These are phyloP conservation scores for Potamarius usumacintae DNA, from an alignment of 2,113 vertebrate genomes.

Conservation along the genomic window DNA sequence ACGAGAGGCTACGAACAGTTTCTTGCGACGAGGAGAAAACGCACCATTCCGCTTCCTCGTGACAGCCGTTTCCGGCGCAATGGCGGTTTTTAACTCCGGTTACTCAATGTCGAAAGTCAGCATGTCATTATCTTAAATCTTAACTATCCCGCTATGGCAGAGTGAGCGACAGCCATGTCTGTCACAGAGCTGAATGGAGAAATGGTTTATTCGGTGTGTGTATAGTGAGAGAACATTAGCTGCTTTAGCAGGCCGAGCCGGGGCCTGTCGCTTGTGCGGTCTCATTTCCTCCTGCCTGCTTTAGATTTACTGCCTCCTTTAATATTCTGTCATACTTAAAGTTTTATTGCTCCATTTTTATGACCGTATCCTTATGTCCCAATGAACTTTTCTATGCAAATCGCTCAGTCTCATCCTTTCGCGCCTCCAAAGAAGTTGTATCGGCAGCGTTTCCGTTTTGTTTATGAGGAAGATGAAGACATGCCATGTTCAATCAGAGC, in stretches of 20 bases:
- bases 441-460: conserved; percentile 10
- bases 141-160: conserved; percentile 67
- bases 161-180: conserved; percentile 70
- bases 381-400: conserved; percentile 82
- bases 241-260: conserved; percentile 62
- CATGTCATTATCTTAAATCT: conserved; percentile 77
- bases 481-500: conserved; percentile 16
- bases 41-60: conserved; percentile 75
- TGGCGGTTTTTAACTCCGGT: conserved; percentile 62
- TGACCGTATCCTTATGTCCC: conserved; percentile 76
- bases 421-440: conserved; percentile 20
- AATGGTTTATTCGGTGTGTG: conserved; percentile 72
- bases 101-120: conserved; percentile 75
- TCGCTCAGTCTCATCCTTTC: conserved; percentile 63
- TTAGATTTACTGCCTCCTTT: conserved; percentile 77
- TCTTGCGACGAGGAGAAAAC: conserved; percentile 68
- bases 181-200: conserved; percentile 62
- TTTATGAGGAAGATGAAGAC: conserved; percentile 56
- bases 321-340: conserved; percentile 79
- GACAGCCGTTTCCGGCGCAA: conserved; percentile 65
- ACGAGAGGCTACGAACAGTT: conserved; percentile 73
- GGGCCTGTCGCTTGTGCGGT: conserved; percentile 48
- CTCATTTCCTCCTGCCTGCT: conserved; percentile 65
- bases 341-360: conserved; percentile 74
- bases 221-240: conserved; percentile 68